phyloP scores from a whole-genome alignment of 2,888 invertebrate species.

The Clitarchus hookeri region DNA sequence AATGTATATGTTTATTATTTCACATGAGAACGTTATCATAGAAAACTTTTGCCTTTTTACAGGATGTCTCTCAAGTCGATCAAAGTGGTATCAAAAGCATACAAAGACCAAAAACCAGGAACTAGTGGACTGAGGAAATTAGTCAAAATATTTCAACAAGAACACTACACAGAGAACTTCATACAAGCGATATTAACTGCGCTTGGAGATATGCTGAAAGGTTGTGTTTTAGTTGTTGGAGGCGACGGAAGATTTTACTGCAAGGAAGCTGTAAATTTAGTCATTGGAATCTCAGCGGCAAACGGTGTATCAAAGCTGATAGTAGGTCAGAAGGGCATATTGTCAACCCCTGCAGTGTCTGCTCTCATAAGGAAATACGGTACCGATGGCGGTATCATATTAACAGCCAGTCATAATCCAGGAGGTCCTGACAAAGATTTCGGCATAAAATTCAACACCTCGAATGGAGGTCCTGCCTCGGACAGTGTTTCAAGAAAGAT shows the following conservation, averaged over 20 bases:
- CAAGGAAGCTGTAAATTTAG: conserved; percentile 85
- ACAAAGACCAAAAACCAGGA: too few relatives aligned
- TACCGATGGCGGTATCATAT: conserved; percentile 89
- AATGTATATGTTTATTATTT: too few relatives aligned
- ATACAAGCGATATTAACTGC: too few relatives aligned
- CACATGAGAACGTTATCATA: too few relatives aligned
- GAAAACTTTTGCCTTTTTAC: too few relatives aligned
- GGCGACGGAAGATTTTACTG: conserved; percentile 96
- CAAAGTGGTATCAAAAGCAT: too few relatives aligned
- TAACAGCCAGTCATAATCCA: conserved; percentile 99
- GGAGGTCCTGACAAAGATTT: conserved; percentile 97
- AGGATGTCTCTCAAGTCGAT: too few relatives aligned
- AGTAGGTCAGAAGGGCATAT: conserved; percentile 91
- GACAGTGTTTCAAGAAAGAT: conserved; percentile 58
- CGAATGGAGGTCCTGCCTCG: conserved; percentile 76
- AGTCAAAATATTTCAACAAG: too few relatives aligned
- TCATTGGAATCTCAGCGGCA: conserved; percentile 94
- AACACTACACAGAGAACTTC: too few relatives aligned
- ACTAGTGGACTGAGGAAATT: too few relatives aligned
- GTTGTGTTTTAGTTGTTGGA: conserved; percentile 87
- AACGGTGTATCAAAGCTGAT: conserved; percentile 86
- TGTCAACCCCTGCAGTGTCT: conserved; percentile 98
- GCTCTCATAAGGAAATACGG: conserved; percentile 87
- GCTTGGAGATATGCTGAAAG: conserved; percentile 59
- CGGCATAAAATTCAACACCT: conserved; percentile 97